phyloP scores from a whole-genome alignment of 2,113 vertebrate species.

The Speoplatyrhinus poulsoni region DNA sequence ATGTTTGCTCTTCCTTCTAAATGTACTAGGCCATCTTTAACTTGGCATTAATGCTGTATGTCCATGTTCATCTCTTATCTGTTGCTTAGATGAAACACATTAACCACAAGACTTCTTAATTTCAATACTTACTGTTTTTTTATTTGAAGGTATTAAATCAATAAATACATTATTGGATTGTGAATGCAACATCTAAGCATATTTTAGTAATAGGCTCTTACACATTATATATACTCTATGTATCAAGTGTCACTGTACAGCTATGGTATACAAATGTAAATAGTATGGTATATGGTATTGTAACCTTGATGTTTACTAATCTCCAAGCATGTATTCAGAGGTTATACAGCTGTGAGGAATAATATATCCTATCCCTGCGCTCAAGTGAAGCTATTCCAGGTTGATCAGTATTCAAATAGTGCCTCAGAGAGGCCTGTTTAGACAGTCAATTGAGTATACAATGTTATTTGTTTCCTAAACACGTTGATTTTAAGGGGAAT shows the following conservation, averaged over 20 bases:
- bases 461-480: conserved; percentile 24
- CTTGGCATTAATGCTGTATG: conserved; percentile 12
- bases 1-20: conserved; percentile 15
- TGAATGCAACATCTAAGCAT: too few relatives aligned
- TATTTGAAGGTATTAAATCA: too few relatives aligned
- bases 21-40: conserved; percentile 24
- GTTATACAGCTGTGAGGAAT: conserved; percentile 21
- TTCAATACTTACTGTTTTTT: too few relatives aligned
- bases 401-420: conserved; percentile 48
- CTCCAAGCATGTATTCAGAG: conserved; percentile 17
- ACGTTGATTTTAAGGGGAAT: neutral
- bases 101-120: neutral
- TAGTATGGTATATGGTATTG: neutral
- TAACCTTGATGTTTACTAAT: conserved; percentile 37
- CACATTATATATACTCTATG: neutral
- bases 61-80: neutral
- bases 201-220: neutral
- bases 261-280: too few relatives aligned
- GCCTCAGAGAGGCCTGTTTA: conserved; percentile 14
- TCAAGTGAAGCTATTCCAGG: conserved; percentile 16
- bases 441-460: conserved; percentile 11
- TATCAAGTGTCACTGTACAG: neutral
- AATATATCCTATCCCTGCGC: conserved; percentile 33
- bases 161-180: too few relatives aligned
- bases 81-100: too few relatives aligned